Evolutionary conservation across 2,113 vertebrate species (phyloP), one percentile per base, ranked within the genome.

Genomic region (Myodes glareolus): DNA sequence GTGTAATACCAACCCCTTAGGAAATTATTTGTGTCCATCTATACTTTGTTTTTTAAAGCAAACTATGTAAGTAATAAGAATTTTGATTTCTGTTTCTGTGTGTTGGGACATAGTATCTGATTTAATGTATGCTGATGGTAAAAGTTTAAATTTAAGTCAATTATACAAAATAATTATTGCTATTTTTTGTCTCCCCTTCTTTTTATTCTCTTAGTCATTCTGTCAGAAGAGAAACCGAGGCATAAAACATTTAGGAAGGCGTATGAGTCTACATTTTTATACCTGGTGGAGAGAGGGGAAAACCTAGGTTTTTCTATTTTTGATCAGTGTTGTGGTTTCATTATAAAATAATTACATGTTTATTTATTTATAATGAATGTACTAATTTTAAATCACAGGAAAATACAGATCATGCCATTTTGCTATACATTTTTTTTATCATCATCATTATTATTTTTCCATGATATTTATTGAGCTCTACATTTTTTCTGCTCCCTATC

Each of bases 141-240:
- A 27, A 93, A 84, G 50, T 19, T 84, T 50, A 91, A 45, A 39
- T 85, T 92, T 92, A 94, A 88, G 96, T 95, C 14, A 72, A 65
- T 2, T 47, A 39, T 72, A 19, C 9, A 88, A 80, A 85, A 65
- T 58, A 78, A 52, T 29, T 78, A 16, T 67, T 87, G 14, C 55
- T 88, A 39, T 10, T 76, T 29, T 52, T 21, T 45, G 36, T 90
- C 17, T 58, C 50, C 3, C 23, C 65, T 14, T 77, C 31, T 81
- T 6, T 96, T 16, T 17, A 1, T 4, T n/a, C 45, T 91, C 3
- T 33, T 88, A 23, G 23, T 2, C 58, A 31, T 2, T 95, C 39
- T 58, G 14, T 80, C 7, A 50, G 21, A n/a, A 16, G n/a, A 87
- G 85, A 94, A 94, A 85, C 29, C 31, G 68, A 91, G 13, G 31